Evolutionary conservation across 2,797 vertebrate species (phyloP).

Genomic region (Gymnopithys bicolor): DNA sequence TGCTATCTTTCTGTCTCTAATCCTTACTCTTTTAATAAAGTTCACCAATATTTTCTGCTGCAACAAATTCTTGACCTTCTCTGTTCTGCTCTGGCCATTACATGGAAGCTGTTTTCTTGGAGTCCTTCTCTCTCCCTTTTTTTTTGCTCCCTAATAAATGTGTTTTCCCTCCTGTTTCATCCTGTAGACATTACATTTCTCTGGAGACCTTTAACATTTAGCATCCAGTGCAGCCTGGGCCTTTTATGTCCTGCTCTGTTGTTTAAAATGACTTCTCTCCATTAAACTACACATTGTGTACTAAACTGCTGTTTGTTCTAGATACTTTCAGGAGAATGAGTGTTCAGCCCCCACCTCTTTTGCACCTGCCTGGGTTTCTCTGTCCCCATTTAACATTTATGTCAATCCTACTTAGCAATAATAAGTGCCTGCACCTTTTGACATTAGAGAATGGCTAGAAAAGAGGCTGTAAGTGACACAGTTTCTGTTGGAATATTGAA

Average conservation of each 20-base stretch:
- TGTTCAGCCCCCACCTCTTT: not conserved
- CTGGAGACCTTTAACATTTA: not conserved
- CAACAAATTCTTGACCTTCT: not conserved
- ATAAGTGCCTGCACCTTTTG: not conserved
- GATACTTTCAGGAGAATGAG: not conserved
- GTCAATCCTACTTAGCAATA: not conserved
- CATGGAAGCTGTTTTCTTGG: not conserved
- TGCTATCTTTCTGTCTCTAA: conserved; percentile 1
- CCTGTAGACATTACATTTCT: not conserved
- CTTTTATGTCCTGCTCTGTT: not conserved
- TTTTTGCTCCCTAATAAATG: not conserved
- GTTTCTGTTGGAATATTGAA: conserved; percentile 2
- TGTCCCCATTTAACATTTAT: not conserved
- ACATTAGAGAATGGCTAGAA: not conserved
- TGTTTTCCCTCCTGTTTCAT: not conserved
- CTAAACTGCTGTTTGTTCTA: not conserved
- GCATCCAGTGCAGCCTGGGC: not conserved
- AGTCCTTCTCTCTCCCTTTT: not conserved
- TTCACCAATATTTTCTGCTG: not conserved
- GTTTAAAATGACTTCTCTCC: not conserved
- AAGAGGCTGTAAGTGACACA: not conserved
- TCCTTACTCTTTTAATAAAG: conserved; percentile 14
- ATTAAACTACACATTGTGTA: not conserved
- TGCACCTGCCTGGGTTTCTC: not conserved
- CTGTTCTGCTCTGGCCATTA: not conserved